A percentile compares a stretch with the other conserved stretches of the same genome.
phyloP scores from a whole-genome alignment of 2,113 vertebrate species.

The Lichenostomus cassidix region DNA sequence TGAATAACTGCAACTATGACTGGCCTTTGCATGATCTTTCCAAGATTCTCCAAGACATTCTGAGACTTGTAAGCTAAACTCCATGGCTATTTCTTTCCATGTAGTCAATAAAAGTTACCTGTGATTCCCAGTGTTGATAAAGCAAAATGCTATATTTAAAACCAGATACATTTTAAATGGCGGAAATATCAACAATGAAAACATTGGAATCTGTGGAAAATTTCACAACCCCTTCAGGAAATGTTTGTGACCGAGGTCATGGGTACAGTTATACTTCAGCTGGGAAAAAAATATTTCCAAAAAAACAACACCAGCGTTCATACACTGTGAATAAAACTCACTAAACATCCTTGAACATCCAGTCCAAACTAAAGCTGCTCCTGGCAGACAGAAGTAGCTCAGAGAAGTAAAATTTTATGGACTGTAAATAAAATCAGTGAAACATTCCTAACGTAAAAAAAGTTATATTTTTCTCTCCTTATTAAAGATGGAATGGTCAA shows the following conservation, averaged over 20 bases:
- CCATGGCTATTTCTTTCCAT: neutral
- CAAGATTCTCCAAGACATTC: neutral
- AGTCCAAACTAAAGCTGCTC: constrained; percentile 26
- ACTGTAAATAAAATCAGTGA: constrained; percentile 28
- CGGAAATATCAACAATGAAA: constrained; percentile 17
- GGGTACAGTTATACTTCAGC: neutral
- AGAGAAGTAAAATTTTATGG: constrained; percentile 20
- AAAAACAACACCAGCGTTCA: neutral
- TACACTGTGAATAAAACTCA: neutral
- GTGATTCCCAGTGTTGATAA: neutral
- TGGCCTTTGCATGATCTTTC: neutral
- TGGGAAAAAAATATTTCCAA: constrained; percentile 10
- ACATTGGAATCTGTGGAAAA: neutral
- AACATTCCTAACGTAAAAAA: neutral
- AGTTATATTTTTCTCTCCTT: neutral
- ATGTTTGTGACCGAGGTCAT: constrained; percentile 15
- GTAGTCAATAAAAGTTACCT: neutral
- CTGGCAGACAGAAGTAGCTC: constrained; percentile 12
- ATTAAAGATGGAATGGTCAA: constrained; percentile 7
- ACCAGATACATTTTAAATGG: neutral
- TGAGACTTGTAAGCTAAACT: neutral
- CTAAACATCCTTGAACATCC: neutral
- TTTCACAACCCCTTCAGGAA: constrained; percentile 24
- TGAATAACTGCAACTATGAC: neutral
- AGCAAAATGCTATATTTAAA: constrained; percentile 7